A percentile compares a stretch with the other conserved stretches of the same genome.
Conservation (phyloP, 1,140 invertebrate species). For the Drosophila neocordata region DNA sequence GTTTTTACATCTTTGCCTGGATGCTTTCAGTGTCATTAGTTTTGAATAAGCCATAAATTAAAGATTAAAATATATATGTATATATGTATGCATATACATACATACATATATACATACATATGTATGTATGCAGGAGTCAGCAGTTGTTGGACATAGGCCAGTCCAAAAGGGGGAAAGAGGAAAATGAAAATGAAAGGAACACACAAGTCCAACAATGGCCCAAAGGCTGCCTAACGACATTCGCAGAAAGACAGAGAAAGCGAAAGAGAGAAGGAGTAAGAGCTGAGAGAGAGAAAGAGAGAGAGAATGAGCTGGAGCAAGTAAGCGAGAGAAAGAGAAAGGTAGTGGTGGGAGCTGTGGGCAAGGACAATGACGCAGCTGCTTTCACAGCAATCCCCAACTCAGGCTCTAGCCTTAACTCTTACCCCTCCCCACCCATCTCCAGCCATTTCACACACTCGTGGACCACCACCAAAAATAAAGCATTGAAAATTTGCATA, state of each 20-base stretch:
- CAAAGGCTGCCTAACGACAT: conserved; percentile 67
- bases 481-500: conserved; percentile 75
- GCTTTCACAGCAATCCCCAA: conserved; percentile 16
- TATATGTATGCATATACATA: conserved; percentile 23
- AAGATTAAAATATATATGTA: conserved; percentile 69
- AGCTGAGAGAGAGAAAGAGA: neutral
- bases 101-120: conserved; percentile 2
- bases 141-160: neutral
- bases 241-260: neutral
- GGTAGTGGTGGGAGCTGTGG: neutral
- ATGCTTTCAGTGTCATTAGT: conserved; percentile 76
- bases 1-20: conserved; percentile 37
- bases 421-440: conserved; percentile 6
- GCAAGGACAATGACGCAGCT: conserved; percentile 39
- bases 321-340: neutral
- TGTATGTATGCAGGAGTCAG: conserved; percentile 32
- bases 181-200: conserved; percentile 65
- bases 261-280: neutral
- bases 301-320: neutral
- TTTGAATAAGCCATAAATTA: conserved; percentile 80
- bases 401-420: neutral
- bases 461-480: conserved; percentile 61
- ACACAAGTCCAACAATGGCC: conserved; percentile 73
- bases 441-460: conserved; percentile 16
- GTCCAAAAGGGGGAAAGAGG: conserved; percentile 8